phyloP scores from a whole-genome alignment of 1,140 invertebrate species.

The Drosophila azteca region DNA sequence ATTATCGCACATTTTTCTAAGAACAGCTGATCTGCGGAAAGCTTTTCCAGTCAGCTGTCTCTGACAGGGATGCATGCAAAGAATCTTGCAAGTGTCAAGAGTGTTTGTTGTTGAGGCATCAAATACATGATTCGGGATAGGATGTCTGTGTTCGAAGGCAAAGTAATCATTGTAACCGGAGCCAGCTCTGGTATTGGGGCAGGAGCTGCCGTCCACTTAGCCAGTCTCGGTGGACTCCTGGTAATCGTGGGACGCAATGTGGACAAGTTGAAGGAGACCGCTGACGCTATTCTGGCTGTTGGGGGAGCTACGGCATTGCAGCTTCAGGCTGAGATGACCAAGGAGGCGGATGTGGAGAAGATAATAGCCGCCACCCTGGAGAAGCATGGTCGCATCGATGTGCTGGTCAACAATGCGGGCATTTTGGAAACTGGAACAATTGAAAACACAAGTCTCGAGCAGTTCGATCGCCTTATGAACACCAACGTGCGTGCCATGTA shows the following conservation, averaged over 20 bases:
- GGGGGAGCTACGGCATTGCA: constrained; percentile 47
- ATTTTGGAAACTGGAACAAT: constrained; percentile 92
- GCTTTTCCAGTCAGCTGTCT: constrained; percentile 34
- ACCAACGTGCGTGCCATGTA: constrained; percentile 93
- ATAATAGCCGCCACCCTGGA: constrained; percentile 89
- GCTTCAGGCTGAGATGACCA: constrained; percentile 87
- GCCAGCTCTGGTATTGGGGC: constrained; percentile 95
- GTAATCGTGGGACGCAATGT: constrained; percentile 90
- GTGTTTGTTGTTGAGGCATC: neutral
- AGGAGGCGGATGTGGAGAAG: constrained; percentile 89
- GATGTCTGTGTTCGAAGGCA: constrained; percentile 86
- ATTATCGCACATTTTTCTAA: too few relatives aligned
- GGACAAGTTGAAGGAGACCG: constrained; percentile 85
- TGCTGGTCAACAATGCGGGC: constrained; percentile 95
- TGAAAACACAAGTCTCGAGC: constrained; percentile 91
- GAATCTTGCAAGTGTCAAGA: neutral
- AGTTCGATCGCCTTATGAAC: constrained; percentile 93
- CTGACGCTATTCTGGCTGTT: constrained; percentile 84
- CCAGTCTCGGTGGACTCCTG: constrained; percentile 89
- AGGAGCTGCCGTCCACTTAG: constrained; percentile 90
- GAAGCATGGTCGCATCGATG: constrained; percentile 89
- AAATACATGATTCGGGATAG: neutral
- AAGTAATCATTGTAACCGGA: constrained; percentile 91
- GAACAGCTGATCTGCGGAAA: constrained; percentile 35
- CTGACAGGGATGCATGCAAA: neutral